phyloP scores from a whole-genome alignment of 2,888 invertebrate species.

The Sabatieria punctata region DNA sequence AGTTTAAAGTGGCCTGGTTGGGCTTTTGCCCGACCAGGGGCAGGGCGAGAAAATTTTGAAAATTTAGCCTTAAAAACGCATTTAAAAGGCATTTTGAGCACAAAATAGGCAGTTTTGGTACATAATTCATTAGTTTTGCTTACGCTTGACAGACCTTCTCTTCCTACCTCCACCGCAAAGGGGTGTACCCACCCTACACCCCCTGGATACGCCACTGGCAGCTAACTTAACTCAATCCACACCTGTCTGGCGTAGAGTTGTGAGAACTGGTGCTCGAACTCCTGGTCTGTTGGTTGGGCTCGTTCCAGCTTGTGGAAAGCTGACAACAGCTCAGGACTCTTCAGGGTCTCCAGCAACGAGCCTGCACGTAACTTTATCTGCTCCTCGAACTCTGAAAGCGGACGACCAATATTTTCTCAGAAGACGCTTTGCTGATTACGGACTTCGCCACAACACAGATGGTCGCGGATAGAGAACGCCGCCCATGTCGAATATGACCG shows the following conservation, averaged over 20 bases:
- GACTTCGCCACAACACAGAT: conserved; percentile 24
- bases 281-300: conserved; percentile 30
- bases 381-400: conserved; percentile 24
- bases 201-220: no score
- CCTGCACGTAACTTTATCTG: conserved; percentile 22
- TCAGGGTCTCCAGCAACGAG: conserved; percentile 26
- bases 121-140: no score
- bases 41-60: no score
- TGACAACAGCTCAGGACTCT: conserved; percentile 12
- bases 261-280: conserved; percentile 32
- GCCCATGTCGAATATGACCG: conserved; percentile 39
- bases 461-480: conserved; percentile 37
- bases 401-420: background rate
- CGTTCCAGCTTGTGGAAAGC: conserved; percentile 27
- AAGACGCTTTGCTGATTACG: background rate
- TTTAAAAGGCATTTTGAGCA: no score
- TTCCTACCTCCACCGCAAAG: no score
- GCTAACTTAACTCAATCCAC: no score
- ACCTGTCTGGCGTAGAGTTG: conserved; percentile 33
- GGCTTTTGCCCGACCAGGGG: no score
- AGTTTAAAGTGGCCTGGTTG: no score
- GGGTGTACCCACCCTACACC: no score
- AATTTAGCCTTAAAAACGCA: no score
- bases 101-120: no score
- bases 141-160: no score